phyloP scores from a whole-genome alignment of 1,140 invertebrate species.

The Drosophila yakuba region DNA sequence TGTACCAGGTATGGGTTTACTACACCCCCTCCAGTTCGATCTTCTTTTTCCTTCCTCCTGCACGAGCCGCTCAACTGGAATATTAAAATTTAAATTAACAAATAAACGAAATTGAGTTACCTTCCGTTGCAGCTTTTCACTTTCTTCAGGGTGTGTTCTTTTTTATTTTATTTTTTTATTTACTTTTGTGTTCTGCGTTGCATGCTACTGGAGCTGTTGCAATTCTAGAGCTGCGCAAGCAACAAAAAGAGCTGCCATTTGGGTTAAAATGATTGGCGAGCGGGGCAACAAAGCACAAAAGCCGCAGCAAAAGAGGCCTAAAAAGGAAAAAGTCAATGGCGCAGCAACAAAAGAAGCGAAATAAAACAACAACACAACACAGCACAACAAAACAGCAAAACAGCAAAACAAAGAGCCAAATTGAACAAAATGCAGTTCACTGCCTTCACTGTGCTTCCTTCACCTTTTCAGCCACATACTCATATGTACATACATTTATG shows the following conservation, averaged over 20 bases:
- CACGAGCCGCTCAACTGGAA: constrained; percentile 21
- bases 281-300: constrained; percentile 37
- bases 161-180: background rate
- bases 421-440: constrained; percentile 63
- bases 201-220: constrained; percentile 51
- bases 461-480: background rate
- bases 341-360: constrained; percentile 64
- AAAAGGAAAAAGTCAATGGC: constrained; percentile 62
- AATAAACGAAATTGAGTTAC: constrained; percentile 54
- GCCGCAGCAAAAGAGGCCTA: constrained; percentile 40
- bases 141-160: constrained; percentile 22
- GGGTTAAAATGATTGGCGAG: constrained; percentile 77
- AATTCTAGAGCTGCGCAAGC: constrained; percentile 53
- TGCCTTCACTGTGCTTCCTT: constrained; percentile 28
- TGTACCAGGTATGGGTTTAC: too few species aligned
- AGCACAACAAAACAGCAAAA: constrained; percentile 61
- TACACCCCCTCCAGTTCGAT: background rate
- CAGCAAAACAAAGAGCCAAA: constrained; percentile 70
- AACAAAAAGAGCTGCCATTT: constrained; percentile 67
- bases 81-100: constrained; percentile 64
- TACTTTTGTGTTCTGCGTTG: background rate
- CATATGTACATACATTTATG: background rate
- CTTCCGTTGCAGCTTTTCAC: constrained; percentile 56
- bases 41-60: background rate
- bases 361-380: constrained; percentile 59